phyloP scores from a whole-genome alignment of 2,888 invertebrate species.

The Phyllotreta cruciferae region DNA sequence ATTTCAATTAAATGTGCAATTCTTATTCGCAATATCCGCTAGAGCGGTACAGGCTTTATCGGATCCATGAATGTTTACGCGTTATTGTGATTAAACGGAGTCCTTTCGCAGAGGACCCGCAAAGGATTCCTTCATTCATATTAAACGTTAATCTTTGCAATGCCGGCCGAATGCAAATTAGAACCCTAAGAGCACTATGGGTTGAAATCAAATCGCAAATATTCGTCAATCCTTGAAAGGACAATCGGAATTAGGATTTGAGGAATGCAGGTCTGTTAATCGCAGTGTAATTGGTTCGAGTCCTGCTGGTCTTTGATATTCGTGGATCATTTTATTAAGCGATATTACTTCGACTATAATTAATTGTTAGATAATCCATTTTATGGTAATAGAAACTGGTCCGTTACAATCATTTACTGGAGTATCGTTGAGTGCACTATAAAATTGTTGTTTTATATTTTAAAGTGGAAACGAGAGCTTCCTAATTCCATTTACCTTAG shows the following conservation, averaged over 20 bases:
- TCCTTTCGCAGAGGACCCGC: not conserved
- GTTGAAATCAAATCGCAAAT: conserved; percentile 13
- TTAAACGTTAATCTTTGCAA: conserved; percentile 9
- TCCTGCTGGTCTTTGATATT: not conserved
- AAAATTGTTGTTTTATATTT: no score
- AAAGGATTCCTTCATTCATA: conserved; percentile 1
- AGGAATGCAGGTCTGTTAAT: conserved; percentile 7
- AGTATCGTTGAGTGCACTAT: no score
- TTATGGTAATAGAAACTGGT: no score
- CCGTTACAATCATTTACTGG: no score
- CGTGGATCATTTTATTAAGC: not conserved
- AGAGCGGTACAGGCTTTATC: no score
- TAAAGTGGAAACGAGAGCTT: no score
- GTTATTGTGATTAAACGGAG: no score
- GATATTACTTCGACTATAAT: no score
- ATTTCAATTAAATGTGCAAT: no score
- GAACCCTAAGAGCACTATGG: not conserved
- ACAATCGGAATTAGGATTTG: conserved; percentile 9
- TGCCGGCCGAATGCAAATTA: conserved; percentile 1
- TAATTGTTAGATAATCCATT: not conserved
- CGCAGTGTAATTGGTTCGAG: not conserved
- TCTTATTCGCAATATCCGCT: no score
- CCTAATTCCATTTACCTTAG: no score
- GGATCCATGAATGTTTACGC: no score
- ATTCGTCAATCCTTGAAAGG: conserved; percentile 8